Base-by-base conservation (phyloP, 2,888 invertebrate genomes). In the Lepidochrysops patricia region DNA sequence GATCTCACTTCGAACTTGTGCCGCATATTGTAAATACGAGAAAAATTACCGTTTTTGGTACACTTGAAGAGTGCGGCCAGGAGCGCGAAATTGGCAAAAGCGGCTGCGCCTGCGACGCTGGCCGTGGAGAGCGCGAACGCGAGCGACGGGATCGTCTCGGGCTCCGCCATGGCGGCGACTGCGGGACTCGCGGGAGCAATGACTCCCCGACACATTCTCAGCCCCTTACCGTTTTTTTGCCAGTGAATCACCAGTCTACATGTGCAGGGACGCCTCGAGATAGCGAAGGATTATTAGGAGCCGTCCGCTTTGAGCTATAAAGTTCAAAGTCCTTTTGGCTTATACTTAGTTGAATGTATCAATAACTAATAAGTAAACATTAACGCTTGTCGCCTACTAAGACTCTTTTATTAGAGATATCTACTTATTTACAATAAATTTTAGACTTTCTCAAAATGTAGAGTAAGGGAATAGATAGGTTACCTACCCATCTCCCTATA, bases 161-260 rank as follows among this genome's bases (percentile, higher is more conserved):
- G 75, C 76, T 75, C 78, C 73, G 79, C 68, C 84, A 82, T 82
- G 72, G 80, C 72, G 84, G 80, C 83, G 80, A 72, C 75, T 72
- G 78, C 71, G 76, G 82, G 78, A 77, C 78, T 82, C 74, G 71
- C 69, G 88, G 88, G 88, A 88, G 82, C 88, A 87, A 87, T 88
- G 89, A 88, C 87, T 85, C 75, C 79, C 82, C 79, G 79, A 74
- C 75, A 79, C 84, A 79, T 79, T 75, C 82, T 72, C 80, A 50
- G 50, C 50, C 78, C 75, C 68, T 71, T 67, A 70, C 66, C 66
- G 67, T 67, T 66, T 74, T 84, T 84, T 80, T 78, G 79, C 76
- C 73, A 74, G 78, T 86, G 86, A 87, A 74, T 87, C 86, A 86
- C 78, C 78, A 70, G 69, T 62, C 70, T 68, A 83, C 86, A 84